Conservation (phyloP, 2,888 invertebrate genomes). For the Coleophora deauratella region DNA sequence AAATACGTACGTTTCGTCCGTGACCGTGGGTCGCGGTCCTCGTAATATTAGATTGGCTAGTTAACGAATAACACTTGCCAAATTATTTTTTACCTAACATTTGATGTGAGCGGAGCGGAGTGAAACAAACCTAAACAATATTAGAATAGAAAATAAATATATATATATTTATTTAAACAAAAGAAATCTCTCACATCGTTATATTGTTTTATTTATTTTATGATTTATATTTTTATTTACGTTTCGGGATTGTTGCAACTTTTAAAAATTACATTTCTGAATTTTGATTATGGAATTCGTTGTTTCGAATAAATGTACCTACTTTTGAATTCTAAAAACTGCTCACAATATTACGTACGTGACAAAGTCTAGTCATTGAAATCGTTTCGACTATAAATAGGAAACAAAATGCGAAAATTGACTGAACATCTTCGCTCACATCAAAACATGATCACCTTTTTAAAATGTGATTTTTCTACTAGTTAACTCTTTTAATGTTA, state of each 20-base stretch:
- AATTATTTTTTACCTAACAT: conserved; percentile 22
- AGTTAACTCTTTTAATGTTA: conserved; percentile 56
- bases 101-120: conserved; percentile 58
- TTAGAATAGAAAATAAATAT: neutral
- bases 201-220: neutral
- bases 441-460: conserved; percentile 28
- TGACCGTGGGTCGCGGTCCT: neutral
- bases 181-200: neutral
- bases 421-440: conserved; percentile 45
- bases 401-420: conserved; percentile 15
- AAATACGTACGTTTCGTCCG: conserved; percentile 15
- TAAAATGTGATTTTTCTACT: conserved; percentile 61
- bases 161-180: neutral
- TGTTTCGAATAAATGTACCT: neutral
- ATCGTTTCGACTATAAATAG: conserved; percentile 11
- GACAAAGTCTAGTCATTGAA: conserved; percentile 41
- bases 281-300: neutral
- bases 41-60: conserved; percentile 20
- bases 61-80: conserved; percentile 44
- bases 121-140: no score
- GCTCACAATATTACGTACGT: conserved; percentile 7
- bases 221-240: no score
- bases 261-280: neutral
- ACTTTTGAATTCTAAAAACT: neutral
- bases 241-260: neutral